phyloP scores from a whole-genome alignment of 2,888 invertebrate species.

The Clivina fossor region DNA sequence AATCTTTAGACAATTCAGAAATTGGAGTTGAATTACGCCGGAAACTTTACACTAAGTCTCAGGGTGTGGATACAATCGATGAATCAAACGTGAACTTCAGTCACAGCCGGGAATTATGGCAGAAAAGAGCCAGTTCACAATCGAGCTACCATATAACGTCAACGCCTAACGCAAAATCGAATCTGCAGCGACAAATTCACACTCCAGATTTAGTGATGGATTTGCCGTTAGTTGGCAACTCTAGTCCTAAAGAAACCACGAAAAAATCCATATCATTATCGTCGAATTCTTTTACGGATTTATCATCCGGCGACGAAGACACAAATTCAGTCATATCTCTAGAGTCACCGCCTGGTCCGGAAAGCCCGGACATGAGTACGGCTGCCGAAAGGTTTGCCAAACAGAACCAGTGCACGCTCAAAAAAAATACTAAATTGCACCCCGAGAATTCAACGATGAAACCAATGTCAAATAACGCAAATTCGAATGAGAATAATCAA shows the following conservation, averaged over 20 bases:
- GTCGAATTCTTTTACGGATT: conserved; percentile 50
- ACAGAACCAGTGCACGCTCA: conserved; percentile 76
- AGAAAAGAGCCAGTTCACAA: conserved; percentile 61
- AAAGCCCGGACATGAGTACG: conserved; percentile 68
- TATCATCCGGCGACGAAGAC: conserved; percentile 46
- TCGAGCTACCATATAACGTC: conserved; percentile 48
- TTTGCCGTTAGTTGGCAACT: conserved; percentile 62
- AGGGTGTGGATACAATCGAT: conserved; percentile 45
- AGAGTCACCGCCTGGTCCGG: conserved; percentile 52
- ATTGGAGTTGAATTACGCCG: conserved; percentile 15
- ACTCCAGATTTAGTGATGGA: conserved; percentile 85
- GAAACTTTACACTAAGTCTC: conserved; percentile 34
- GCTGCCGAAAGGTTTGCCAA: conserved; percentile 78
- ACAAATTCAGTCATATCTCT: conserved; percentile 41
- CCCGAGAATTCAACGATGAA: conserved; percentile 42
- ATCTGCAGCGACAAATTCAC: conserved; percentile 55
- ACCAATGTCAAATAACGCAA: too few species aligned
- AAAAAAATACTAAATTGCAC: conserved; percentile 63
- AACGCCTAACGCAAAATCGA: conserved; percentile 52
- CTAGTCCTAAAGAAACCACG: conserved; percentile 49
- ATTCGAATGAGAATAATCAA: conserved; percentile 39
- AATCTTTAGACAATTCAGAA: conserved; percentile 34
- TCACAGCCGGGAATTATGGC: conserved; percentile 63
- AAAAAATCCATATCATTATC: conserved; percentile 49
- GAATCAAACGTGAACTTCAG: conserved; percentile 54